phyloP scores from a whole-genome alignment of 2,888 invertebrate species.

The Amphiduros pacificus region DNA sequence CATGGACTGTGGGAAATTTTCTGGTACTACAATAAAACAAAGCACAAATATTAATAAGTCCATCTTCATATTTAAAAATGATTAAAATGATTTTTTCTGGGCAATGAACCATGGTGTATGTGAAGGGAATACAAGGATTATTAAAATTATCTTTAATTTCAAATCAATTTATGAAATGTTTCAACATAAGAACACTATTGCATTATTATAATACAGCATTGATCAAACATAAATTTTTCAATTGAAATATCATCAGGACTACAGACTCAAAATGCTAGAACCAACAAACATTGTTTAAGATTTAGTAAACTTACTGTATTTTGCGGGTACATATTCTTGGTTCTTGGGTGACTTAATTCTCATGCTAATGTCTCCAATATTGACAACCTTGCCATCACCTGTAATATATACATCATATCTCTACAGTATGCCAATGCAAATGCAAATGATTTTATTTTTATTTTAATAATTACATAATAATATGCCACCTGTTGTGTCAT shows the following conservation, averaged over 20 bases:
- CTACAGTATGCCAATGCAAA: no score
- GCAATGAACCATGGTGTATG: no score
- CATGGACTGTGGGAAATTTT: constrained; percentile 67
- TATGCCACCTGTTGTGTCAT: no score
- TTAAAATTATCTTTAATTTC: not conserved
- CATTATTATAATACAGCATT: no score
- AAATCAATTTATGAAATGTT: not conserved
- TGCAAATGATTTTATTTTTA: no score
- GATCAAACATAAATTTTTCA: no score
- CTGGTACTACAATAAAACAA: constrained; percentile 39
- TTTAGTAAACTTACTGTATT: constrained; percentile 76
- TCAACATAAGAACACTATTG: not conserved
- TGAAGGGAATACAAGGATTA: not conserved
- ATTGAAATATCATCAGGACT: no score
- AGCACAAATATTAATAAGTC: not conserved
- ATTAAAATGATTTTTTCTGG: no score
- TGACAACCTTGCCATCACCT: constrained; percentile 34
- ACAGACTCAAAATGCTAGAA: no score
- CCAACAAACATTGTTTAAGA: no score
- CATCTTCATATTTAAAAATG: not conserved
- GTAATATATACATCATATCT: constrained; percentile 10
- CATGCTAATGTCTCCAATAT: constrained; percentile 53
- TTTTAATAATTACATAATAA: no score
- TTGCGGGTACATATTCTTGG: constrained; percentile 81
- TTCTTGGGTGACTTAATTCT: constrained; percentile 64